phyloP scores from a whole-genome alignment of 2,113 vertebrate species.

The Laticauda laticaudata region DNA sequence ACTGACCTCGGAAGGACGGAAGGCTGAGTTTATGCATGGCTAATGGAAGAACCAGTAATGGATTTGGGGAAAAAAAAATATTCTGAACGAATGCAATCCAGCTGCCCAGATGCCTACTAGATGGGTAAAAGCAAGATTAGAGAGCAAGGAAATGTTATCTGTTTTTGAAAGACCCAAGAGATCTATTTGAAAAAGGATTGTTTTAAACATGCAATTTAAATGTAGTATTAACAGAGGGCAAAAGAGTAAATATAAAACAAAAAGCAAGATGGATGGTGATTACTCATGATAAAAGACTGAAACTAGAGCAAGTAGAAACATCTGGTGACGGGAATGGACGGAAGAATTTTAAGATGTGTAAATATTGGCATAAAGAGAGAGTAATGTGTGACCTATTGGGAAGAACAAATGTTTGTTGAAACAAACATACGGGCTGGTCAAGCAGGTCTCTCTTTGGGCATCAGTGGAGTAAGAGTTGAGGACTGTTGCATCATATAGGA shows the following conservation, averaged over 20 bases:
- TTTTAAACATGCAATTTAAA: background rate
- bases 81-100: background rate
- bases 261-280: background rate
- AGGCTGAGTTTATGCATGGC: background rate
- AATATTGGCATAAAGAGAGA: background rate
- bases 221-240: background rate
- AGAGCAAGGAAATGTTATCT: background rate
- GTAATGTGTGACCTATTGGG: background rate
- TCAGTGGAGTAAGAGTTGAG: background rate
- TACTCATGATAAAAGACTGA: background rate
- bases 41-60: background rate
- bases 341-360: background rate
- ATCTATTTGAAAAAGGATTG: background rate
- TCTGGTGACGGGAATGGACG: background rate
- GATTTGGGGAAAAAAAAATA: background rate
- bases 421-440: background rate
- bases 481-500: slow-evolving; percentile 42
- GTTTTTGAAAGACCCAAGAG: background rate
- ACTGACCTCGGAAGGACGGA: too few species aligned
- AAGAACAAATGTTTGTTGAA: background rate
- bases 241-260: background rate
- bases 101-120: background rate
- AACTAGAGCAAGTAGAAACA: background rate
- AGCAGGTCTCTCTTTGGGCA: background rate
- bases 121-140: background rate